A percentile compares a stretch with the other conserved stretches of the same genome.
phyloP scores from a whole-genome alignment of 2,888 invertebrate species.

The Molanna angustata region DNA sequence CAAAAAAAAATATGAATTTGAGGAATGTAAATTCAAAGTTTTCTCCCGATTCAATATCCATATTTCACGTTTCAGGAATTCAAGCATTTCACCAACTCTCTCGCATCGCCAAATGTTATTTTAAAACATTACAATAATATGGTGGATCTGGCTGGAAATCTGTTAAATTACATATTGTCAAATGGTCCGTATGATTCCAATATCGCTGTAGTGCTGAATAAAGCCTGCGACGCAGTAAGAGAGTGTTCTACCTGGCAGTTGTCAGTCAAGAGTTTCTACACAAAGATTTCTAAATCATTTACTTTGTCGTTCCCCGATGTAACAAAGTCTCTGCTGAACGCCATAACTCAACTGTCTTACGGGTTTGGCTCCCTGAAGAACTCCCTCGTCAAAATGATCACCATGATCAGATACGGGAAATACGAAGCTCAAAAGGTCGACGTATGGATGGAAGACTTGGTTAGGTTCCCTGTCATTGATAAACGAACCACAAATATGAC shows the following conservation, averaged over 20 bases:
- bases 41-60: too few relatives aligned
- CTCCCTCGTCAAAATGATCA: conserved; percentile 50
- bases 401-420: conserved; percentile 38
- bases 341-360: conserved; percentile 64
- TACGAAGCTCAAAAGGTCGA: conserved; percentile 33
- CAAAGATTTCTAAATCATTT: conserved; percentile 55
- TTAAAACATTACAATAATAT: conserved; percentile 40
- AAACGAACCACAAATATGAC: conserved; percentile 39
- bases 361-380: conserved; percentile 59
- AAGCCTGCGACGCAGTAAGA: conserved; percentile 42
- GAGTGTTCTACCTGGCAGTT: conserved; percentile 53
- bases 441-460: conserved; percentile 45
- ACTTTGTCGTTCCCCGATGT: conserved; percentile 75
- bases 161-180: background rate
- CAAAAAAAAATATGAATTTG: too few relatives aligned
- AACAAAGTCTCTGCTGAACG: conserved; percentile 66
- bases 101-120: conserved; percentile 42
- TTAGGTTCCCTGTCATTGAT: conserved; percentile 52
- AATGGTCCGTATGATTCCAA: background rate
- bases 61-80: conserved; percentile 46
- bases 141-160: conserved; percentile 9
- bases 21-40: too few relatives aligned
- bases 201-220: conserved; percentile 23
- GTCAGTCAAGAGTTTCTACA: conserved; percentile 56
- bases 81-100: conserved; percentile 49